phyloP scores from a whole-genome alignment of 2,113 vertebrate species.

The Mystacornis crossleyi region DNA sequence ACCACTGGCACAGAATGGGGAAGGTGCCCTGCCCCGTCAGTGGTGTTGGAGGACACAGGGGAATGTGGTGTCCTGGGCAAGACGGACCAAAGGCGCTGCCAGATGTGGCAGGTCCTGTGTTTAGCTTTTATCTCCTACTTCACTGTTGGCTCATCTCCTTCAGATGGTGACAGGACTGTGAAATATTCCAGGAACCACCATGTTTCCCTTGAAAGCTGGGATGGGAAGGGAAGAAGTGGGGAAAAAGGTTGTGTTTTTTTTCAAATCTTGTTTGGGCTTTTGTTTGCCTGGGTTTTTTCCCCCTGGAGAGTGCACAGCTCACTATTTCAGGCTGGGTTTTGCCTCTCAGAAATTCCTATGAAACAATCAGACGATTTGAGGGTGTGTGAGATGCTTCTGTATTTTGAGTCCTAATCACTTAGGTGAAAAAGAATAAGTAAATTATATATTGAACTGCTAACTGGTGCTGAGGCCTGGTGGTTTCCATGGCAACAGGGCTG shows the following conservation, averaged over 20 bases:
- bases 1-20: rapidly evolving
- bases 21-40: neutral
- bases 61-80: rapidly evolving
- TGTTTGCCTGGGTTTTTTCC: neutral
- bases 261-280: neutral
- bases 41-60: rapidly evolving
- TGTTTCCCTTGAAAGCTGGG: neutral
- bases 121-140: neutral
- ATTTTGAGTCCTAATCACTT: constrained; percentile 71
- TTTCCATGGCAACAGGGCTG: constrained; percentile 83
- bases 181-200: neutral
- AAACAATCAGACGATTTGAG: neutral
- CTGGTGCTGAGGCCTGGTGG: constrained; percentile 83
- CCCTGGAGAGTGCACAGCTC: constrained; percentile 9
- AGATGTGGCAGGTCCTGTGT: neutral
- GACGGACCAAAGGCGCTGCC: neutral
- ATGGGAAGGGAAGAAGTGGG: rapidly evolving
- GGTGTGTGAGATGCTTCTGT: constrained; percentile 66
- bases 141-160: neutral
- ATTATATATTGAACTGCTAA: constrained; percentile 85
- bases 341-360: neutral
- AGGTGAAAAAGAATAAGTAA: constrained; percentile 79
- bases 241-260: neutral
- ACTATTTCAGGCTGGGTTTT: neutral
- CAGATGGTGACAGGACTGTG: neutral